Conservation (phyloP, 2,113 vertebrate species). For the Shinisaurus crocodilurus region DNA sequence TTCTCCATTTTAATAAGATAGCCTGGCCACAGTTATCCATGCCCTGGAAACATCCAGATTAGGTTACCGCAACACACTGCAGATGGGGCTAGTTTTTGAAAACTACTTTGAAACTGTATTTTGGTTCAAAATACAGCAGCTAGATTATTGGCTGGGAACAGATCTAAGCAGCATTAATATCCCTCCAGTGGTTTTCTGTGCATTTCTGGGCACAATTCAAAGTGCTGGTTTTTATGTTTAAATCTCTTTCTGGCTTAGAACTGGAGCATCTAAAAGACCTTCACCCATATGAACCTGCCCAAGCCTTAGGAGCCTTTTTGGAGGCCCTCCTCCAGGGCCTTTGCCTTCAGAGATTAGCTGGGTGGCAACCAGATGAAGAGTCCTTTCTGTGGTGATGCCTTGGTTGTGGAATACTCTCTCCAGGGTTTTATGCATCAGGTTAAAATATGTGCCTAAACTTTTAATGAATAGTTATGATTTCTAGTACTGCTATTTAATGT, state of each 20-base stretch:
- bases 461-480: neutral
- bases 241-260: neutral
- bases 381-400: neutral
- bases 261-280: neutral
- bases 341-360: neutral
- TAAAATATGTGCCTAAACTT: neutral
- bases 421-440: neutral
- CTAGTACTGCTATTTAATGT: neutral
- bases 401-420: neutral
- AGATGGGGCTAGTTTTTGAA: neutral
- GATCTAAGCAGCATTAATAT: neutral
- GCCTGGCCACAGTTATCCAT: neutral
- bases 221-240: neutral
- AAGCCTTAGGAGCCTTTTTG: neutral
- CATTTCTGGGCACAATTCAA: neutral
- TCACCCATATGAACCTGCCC: neutral
- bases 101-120: neutral
- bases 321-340: neutral
- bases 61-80: neutral
- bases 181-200: neutral
- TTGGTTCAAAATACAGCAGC: neutral
- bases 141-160: neutral
- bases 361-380: too few relatives aligned
- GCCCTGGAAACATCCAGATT: neutral
- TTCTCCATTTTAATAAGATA: neutral